These are phyloP conservation scores for Menura novaehollandiae DNA, from an alignment of 2,113 vertebrate species.

Conservation along the genomic window DNA sequence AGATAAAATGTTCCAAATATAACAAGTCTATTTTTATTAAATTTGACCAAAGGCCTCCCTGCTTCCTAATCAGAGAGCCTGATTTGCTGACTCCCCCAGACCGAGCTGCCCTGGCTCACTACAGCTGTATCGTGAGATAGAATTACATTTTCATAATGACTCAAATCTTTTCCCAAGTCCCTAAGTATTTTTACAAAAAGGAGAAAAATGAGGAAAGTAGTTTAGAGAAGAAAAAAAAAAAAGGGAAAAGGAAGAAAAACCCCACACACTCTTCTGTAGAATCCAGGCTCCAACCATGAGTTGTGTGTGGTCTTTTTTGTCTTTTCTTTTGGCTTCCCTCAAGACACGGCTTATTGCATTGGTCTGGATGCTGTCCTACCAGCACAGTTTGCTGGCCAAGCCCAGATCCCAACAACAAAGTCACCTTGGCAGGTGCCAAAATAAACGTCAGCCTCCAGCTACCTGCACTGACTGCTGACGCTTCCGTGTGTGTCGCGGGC, in stretches of 20 bases:
- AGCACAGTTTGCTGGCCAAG: constrained; percentile 37
- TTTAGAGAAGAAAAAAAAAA: not conserved
- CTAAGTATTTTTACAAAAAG: constrained; percentile 55
- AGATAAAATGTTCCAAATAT: constrained; percentile 42
- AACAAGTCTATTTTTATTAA: constrained; percentile 62
- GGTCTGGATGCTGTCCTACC: constrained; percentile 51
- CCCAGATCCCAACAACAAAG: constrained; percentile 35
- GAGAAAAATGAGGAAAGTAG: constrained; percentile 23
- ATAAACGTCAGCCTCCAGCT: constrained; percentile 25
- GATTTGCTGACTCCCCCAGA: constrained; percentile 26
- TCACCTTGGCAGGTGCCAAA: constrained; percentile 53
- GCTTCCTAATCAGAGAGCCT: constrained; percentile 37
- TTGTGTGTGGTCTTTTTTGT: constrained; percentile 47
- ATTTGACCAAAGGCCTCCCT: constrained; percentile 39
- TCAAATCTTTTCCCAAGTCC: constrained; percentile 50
- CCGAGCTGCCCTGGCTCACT: not conserved
- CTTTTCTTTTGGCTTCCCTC: constrained; percentile 43
- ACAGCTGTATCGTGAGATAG: constrained; percentile 43
- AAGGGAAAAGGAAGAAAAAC: not conserved
- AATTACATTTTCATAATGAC: constrained; percentile 57
- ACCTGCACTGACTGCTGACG: not conserved
- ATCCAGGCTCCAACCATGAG: constrained; percentile 1
- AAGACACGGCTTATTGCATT: constrained; percentile 30
- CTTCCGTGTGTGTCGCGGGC: not conserved
- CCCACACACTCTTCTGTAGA: not conserved